Base-by-base conservation (phyloP, 2,888 invertebrate species). In the Drosophila colorata region DNA sequence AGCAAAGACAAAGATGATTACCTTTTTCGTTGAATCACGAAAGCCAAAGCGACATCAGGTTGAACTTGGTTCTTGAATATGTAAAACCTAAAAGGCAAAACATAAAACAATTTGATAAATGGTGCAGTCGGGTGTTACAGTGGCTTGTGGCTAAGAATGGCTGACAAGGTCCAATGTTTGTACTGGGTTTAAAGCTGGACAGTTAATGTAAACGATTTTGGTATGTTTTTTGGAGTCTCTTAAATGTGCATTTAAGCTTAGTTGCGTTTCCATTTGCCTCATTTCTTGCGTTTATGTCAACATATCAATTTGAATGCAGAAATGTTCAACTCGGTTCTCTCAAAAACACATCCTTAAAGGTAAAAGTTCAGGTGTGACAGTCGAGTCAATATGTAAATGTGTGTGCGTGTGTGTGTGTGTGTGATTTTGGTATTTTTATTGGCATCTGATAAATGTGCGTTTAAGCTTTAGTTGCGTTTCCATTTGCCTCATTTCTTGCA, bases 321-420 rank as follows among this genome's bases (percentile, higher is more conserved):
- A 74, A 53, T 74, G 60, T 60, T 16, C 43, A 68, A 47, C 35
- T 74, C 48, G 53, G 25, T 35, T 16, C 9, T 6, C n/a, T 28
- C 13, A 28, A 33, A 43, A 23, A 52, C 8, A 9, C 38, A 28
- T 13, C 14, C 25, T 51, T 38, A 47, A 46, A 63, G 57, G 48
- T 51, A 33, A 46, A 31, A 65, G 64, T 69, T 35, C 57, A 46
- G 57, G 38, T 57, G 63, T 31, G 69, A 56, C 44, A 52, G 48
- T 3, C 38, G 43, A 53, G 41, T n/a, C n/a, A n/a, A n/a, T n/a
- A n/a, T n/a, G n/a, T 47, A 47, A 61, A 61, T 59, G 47, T 47
- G 16, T 4, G 20, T 46, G 49, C 18, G 48, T 49, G 38, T 25
- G 28, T 16, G 28, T 37, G 16, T 23, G 28, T n/a, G n/a, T n/a